Evolutionary conservation across 1,140 invertebrate genomes (phyloP).

Genomic region (Eumeta japonica): DNA sequence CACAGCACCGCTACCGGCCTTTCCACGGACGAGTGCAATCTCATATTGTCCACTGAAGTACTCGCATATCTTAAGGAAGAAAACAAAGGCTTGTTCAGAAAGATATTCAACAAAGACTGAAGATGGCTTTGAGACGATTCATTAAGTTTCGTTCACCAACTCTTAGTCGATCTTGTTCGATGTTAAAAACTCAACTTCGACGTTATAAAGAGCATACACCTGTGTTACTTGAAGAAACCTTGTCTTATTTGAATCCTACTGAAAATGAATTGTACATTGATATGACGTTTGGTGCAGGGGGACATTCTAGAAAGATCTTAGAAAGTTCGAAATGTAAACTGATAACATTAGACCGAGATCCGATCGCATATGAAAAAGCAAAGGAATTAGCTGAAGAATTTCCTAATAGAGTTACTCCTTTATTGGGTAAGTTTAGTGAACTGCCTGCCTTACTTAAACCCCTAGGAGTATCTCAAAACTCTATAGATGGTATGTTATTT

Average conservation of each 20-base stretch:
- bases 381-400: slow-evolving; percentile 63
- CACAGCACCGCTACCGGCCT: slow-evolving; percentile 69
- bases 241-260: slow-evolving; percentile 66
- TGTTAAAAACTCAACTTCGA: slow-evolving; percentile 18
- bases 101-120: slow-evolving; percentile 46
- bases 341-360: slow-evolving; percentile 87
- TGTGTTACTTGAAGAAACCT: slow-evolving; percentile 70
- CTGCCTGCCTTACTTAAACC: slow-evolving; percentile 67
- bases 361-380: slow-evolving; percentile 70
- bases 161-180: slow-evolving; percentile 11
- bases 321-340: slow-evolving; percentile 66
- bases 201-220: slow-evolving; percentile 62
- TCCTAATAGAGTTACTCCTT: slow-evolving; percentile 70
- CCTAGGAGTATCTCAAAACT: slow-evolving; percentile 61
- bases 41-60: slow-evolving; percentile 70
- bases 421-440: slow-evolving; percentile 87
- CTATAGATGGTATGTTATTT: slow-evolving; percentile 85
- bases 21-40: slow-evolving; percentile 67
- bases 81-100: slow-evolving; percentile 55
- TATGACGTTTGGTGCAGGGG: slow-evolving; percentile 94
- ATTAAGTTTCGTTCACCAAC: neutral
- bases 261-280: slow-evolving; percentile 70
- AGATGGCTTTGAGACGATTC: slow-evolving; percentile 26
- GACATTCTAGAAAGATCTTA: slow-evolving; percentile 71
- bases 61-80: slow-evolving; percentile 63